Evolutionary conservation across 1,140 invertebrate species (phyloP).

Genomic region (Pollicipes pollicipes): DNA sequence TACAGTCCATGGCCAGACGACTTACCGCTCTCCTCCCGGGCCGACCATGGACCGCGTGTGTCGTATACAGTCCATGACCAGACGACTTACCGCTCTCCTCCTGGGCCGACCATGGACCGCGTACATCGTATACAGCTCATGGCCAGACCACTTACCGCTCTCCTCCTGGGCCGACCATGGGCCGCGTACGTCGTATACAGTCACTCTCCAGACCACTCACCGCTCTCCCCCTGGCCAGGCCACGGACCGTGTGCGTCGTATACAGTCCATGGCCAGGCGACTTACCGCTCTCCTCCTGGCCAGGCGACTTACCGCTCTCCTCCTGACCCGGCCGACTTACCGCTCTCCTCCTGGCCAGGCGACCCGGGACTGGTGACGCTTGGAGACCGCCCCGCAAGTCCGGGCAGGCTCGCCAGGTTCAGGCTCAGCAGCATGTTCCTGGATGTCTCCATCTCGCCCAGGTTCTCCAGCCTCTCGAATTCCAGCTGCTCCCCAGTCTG

Average conservation of each 20-base stretch:
- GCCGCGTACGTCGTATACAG: background rate
- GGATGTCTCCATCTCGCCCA: background rate
- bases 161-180: too few species aligned
- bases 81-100: too few species aligned
- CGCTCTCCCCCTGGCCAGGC: background rate
- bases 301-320: background rate
- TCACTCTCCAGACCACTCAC: background rate
- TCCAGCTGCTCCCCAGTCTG: background rate
- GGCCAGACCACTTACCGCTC: too few species aligned
- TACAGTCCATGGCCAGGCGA: background rate
- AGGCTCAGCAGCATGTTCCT: background rate
- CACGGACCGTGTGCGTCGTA: background rate
- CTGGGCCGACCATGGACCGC: too few species aligned
- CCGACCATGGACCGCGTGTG: background rate
- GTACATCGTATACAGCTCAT: too few species aligned
- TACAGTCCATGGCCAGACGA: too few species aligned
- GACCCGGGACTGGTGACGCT: background rate
- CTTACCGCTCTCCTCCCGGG: too few species aligned
- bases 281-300: too few species aligned
- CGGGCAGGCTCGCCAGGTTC: background rate
- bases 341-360: background rate
- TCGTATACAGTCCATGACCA: background rate
- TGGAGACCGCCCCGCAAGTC: background rate
- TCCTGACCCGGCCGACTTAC: conserved; percentile 1
- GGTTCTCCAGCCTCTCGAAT: background rate